These are phyloP conservation scores for Lophius piscatorius DNA, from an alignment of 2,113 vertebrate species.

Conservation along the genomic window DNA sequence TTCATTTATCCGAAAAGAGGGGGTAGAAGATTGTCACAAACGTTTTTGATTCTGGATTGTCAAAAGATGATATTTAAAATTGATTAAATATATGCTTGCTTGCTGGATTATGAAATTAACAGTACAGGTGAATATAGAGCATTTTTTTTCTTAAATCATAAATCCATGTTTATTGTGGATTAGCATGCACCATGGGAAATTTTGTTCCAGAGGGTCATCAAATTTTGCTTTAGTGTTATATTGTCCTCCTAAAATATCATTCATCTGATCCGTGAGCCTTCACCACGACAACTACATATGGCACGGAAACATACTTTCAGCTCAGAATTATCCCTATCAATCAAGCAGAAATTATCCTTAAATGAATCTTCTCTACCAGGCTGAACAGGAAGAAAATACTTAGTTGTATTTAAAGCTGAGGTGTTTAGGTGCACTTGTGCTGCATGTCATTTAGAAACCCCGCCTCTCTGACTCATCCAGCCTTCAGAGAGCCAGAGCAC, in stretches of 20 bases:
- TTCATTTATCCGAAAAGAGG: too few species aligned
- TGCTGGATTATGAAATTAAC: too few species aligned
- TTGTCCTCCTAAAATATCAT: slow-evolving; percentile 43
- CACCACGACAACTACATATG: slow-evolving; percentile 51
- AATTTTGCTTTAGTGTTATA: slow-evolving; percentile 10
- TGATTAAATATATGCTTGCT: too few species aligned
- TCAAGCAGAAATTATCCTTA: slow-evolving; percentile 21
- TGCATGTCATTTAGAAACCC: slow-evolving; percentile 66
- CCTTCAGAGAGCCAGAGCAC: slow-evolving; percentile 55
- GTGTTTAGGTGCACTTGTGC: too few species aligned
- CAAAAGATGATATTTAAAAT: too few species aligned
- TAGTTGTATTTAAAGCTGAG: slow-evolving; percentile 54
- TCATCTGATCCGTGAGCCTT: slow-evolving; percentile 45
- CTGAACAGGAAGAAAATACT: slow-evolving; percentile 51
- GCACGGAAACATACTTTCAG: slow-evolving; percentile 34
- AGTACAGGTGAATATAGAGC: too few species aligned
- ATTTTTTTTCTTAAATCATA: too few species aligned
- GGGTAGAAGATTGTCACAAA: too few species aligned
- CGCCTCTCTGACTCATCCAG: slow-evolving; percentile 53
- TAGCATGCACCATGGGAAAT: slow-evolving; percentile 4
- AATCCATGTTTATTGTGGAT: too few species aligned
- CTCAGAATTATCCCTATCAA: slow-evolving; percentile 29
- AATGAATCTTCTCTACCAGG: slow-evolving; percentile 51
- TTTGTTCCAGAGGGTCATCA: slow-evolving; percentile 13
- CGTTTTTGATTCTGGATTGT: too few species aligned